Evolutionary conservation across 2,888 invertebrate genomes (phyloP), one percentile per base, ranked within the genome.

Genomic region (Drosophila robusta): DNA sequence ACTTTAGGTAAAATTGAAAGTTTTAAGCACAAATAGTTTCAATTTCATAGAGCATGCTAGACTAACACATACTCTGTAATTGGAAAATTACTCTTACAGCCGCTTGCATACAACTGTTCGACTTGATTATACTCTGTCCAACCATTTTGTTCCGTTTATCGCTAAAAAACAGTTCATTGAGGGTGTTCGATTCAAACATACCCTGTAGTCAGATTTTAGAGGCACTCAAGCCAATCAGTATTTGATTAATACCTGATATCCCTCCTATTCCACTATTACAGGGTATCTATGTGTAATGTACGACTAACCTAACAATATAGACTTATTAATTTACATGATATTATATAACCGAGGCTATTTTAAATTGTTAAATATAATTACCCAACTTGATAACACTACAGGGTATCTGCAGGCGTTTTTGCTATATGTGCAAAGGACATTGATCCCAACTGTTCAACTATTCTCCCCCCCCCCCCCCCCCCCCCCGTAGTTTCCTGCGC

Each of bases 381-480:
- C 6, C 32, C 7, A 16, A 29, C 6, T 22, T n/a, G 0, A 14
- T 4, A 42, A 7, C 26, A 22, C 24, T n/a, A 52, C 44, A 52
- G 72, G 51, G 41, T 45, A 57, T 47, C 29, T n/a, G 34, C 32
- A 9, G 22, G 16, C 18, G n/a, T 34, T 42, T 39, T 4, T 18
- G 6, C 36, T 24, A 38, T 14, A 36, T 22, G 8, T 14, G 24
- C n/a, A 55, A 7, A 39, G 68, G 45, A 54, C 69, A 69, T 50
- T 73, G 57, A 68, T 54, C 62, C 38, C 32, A 14, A 32, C n/a
- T n/a, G 14, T 39, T 38, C 26, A 39, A 46, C 29, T 50, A 36
- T 4, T 4, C 12, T 34, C 24, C 49, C 26, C 6, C 47, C 44
- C 49, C 26, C 6, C 47, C 44, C 49, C 26, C 18, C 18, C 18